A percentile compares a stretch with the other conserved stretches of the same genome.
These are phyloP conservation scores for Corythaixoides concolor DNA, from an alignment of 2,113 vertebrate species.

Conservation along the genomic window DNA sequence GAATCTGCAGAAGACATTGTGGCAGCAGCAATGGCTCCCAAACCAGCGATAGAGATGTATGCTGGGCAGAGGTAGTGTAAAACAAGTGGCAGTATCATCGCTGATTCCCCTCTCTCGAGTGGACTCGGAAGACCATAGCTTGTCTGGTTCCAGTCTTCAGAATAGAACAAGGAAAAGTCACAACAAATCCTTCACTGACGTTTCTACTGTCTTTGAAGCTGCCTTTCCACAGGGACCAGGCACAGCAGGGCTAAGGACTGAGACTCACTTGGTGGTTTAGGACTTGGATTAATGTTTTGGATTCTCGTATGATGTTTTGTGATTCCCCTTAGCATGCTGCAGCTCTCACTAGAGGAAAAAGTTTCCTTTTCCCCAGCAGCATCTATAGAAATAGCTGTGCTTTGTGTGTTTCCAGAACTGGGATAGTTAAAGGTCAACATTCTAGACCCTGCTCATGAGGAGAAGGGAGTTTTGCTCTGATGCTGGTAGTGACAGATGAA, in stretches of 20 bases:
- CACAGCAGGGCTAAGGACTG: neutral
- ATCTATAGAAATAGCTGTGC: neutral
- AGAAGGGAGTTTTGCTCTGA: neutral
- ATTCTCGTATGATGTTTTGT: neutral
- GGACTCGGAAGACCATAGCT: slow-evolving; percentile 76
- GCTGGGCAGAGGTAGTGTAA: slow-evolving; percentile 75
- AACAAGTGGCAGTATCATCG: slow-evolving; percentile 75
- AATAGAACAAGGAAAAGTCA: neutral
- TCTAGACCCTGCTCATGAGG: neutral
- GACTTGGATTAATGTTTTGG: neutral
- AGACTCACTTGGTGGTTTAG: neutral
- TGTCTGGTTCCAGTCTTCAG: slow-evolving; percentile 83
- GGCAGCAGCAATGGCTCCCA: slow-evolving; percentile 73
- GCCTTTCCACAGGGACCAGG: neutral
- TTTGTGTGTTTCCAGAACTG: neutral
- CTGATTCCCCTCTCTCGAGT: slow-evolving; percentile 72
- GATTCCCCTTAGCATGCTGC: neutral
- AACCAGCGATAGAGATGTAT: slow-evolving; percentile 70
- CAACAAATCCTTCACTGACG: neutral
- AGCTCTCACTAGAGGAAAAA: neutral
- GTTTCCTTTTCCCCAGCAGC: neutral
- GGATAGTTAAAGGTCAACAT: neutral
- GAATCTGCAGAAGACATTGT: slow-evolving; percentile 81
- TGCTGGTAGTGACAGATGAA: neutral
- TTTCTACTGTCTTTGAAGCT: neutral